These are phyloP conservation scores for Apodemia mormo DNA, from an alignment of 2,888 invertebrate species.

Conservation along the genomic window DNA sequence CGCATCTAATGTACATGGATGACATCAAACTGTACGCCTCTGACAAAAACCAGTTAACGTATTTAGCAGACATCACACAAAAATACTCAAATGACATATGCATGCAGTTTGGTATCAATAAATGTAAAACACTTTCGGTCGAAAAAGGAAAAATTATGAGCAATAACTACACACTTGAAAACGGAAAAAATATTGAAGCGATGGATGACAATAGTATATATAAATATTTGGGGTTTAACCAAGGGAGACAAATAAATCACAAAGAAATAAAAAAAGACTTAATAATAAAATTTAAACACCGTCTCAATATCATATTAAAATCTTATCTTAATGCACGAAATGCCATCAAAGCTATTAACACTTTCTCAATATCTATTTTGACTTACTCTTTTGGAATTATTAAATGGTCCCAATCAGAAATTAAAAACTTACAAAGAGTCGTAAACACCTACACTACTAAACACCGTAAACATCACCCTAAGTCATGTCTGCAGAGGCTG, in stretches of 20 bases:
- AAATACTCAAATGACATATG: constrained; percentile 4
- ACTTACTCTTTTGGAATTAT: too few species aligned
- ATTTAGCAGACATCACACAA: constrained; percentile 14
- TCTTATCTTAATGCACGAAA: too few species aligned
- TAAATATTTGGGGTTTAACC: constrained; percentile 24
- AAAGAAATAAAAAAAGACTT: constrained; percentile 4
- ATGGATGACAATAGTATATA: neutral
- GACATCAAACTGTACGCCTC: too few species aligned
- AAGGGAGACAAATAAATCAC: constrained; percentile 19
- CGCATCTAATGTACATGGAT: too few species aligned
- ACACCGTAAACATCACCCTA: neutral
- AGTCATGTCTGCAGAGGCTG: neutral
- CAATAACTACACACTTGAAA: constrained; percentile 9
- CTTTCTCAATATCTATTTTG: too few species aligned
- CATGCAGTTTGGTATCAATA: constrained; percentile 19
- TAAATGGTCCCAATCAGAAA: too few species aligned
- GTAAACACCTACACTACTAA: neutral
- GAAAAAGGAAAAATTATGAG: neutral
- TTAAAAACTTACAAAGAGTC: too few species aligned
- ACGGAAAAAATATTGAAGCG: constrained; percentile 18
- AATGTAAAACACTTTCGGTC: constrained; percentile 16
- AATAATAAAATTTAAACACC: too few species aligned
- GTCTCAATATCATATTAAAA: too few species aligned
- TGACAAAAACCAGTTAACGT: too few species aligned
- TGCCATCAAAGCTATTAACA: too few species aligned